Conservation (phyloP, 2,888 invertebrate genomes). For the Philereme transversata region DNA sequence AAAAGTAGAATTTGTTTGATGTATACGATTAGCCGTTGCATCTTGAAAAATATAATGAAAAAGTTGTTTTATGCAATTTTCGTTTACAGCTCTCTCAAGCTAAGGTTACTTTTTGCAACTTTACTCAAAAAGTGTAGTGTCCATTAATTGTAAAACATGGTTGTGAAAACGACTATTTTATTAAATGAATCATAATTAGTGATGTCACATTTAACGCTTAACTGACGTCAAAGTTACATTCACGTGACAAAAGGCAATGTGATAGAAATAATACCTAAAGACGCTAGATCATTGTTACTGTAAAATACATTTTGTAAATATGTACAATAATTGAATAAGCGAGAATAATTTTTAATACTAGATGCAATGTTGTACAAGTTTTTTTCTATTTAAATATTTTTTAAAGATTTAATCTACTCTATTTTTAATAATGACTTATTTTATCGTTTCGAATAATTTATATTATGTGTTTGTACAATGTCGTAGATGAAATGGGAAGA, state of each 20-base stretch:
- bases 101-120: slow-evolving; percentile 40
- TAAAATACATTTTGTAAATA: slow-evolving; percentile 82
- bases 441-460: slow-evolving; percentile 83
- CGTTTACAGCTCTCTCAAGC: slow-evolving; percentile 40
- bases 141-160: slow-evolving; percentile 54
- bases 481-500: slow-evolving; percentile 73
- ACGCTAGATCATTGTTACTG: slow-evolving; percentile 83
- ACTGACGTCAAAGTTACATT: slow-evolving; percentile 35
- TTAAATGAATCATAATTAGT: slow-evolving; percentile 31
- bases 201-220: slow-evolving; percentile 20
- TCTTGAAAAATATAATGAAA: background rate
- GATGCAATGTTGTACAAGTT: slow-evolving; percentile 83
- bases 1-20: slow-evolving; percentile 28
- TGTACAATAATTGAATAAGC: slow-evolving; percentile 80
- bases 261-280: slow-evolving; percentile 82
- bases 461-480: slow-evolving; percentile 82
- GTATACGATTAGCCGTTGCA: background rate
- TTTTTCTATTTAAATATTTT: slow-evolving; percentile 79
- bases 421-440: slow-evolving; percentile 82
- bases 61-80: slow-evolving; percentile 17
- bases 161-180: slow-evolving; percentile 62
- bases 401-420: slow-evolving; percentile 83
- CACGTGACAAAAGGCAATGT: slow-evolving; percentile 65
- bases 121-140: slow-evolving; percentile 49
- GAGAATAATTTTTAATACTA: slow-evolving; percentile 75